Evolutionary conservation across 2,797 vertebrate species (phyloP).

Genomic region (Rhabdophis nuchalis): DNA sequence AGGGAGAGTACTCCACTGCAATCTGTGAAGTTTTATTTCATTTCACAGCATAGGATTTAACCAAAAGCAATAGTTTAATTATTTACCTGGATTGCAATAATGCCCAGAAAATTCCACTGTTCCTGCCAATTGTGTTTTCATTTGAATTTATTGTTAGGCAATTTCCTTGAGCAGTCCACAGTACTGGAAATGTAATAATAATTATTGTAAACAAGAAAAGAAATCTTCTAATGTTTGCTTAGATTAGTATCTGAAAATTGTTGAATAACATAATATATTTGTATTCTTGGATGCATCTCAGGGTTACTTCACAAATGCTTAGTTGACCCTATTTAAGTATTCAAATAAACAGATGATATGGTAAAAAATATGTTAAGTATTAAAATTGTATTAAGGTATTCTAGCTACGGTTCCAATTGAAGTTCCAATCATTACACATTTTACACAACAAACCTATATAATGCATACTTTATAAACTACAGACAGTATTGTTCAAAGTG

Average conservation of each 20-base stretch:
- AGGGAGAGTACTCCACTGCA: background rate
- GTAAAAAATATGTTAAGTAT: background rate
- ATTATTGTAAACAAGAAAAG: constrained; percentile 24
- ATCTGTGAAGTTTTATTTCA: background rate
- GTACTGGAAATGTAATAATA: constrained; percentile 70
- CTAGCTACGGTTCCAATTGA: background rate
- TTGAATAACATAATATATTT: background rate
- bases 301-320: background rate
- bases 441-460: background rate
- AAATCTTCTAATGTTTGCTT: background rate
- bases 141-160: constrained; percentile 91
- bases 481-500: background rate
- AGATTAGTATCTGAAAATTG: background rate
- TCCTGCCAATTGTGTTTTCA: constrained; percentile 87
- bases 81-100: constrained; percentile 90
- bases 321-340: background rate
- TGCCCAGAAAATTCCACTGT: constrained; percentile 97
- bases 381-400: background rate
- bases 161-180: constrained; percentile 97
- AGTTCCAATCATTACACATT: background rate
- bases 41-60: background rate
- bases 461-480: background rate
- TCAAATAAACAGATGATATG: background rate
- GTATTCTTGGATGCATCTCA: background rate
- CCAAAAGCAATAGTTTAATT: background rate